Base-by-base conservation (phyloP, 2,113 vertebrate species). In the Danionella cerebrum region DNA sequence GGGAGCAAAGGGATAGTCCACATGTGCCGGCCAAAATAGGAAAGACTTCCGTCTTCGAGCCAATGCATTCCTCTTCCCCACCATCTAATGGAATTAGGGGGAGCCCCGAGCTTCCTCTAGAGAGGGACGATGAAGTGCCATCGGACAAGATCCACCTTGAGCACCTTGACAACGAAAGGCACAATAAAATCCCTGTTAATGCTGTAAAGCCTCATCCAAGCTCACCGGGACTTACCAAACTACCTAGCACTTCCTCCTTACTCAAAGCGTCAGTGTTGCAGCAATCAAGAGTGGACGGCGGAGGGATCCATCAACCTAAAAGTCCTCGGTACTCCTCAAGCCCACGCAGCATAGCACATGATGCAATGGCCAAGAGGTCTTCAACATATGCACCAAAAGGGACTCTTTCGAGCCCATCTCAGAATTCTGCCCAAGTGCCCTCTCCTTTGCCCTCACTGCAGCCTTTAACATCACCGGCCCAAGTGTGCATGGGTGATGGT, bases 171-270 rank as follows among this genome's bases (percentile, higher is more conserved):
- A 93, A 91, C 0, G 95, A 98, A 70, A 94, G 92, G 85, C 90
- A 90, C 65, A 87, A 21, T 48, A 93, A 92, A 86, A 97, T 98
- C 74, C 95, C 96, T 3, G 86, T 98, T 44, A 96, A 99, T 0
- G 91, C 96, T 25, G 95, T 98, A 33, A 93, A 92, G 84, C 96
- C 95, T 44, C 94, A 94, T 71, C 93, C 96, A 73, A 96, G 91
- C 87, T 94, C 93, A 58, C 96, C 93, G 1, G 91, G 94, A 70
- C 89, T 91, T 18, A 88, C 90, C 80, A 93, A 93, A 82, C 83
- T 89, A 45, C 90, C 93, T 1, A 91, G 91, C 81, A 91, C 92
- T 88, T 96, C 94, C 74, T 87, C 90, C 0, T 85, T 94, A 82
- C 79, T 93, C 39, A 96, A 94, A 86, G 86, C 89, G 9, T 88